phyloP scores from a whole-genome alignment of 1,140 invertebrate genomes.

The Caenorhabditis latens region DNA sequence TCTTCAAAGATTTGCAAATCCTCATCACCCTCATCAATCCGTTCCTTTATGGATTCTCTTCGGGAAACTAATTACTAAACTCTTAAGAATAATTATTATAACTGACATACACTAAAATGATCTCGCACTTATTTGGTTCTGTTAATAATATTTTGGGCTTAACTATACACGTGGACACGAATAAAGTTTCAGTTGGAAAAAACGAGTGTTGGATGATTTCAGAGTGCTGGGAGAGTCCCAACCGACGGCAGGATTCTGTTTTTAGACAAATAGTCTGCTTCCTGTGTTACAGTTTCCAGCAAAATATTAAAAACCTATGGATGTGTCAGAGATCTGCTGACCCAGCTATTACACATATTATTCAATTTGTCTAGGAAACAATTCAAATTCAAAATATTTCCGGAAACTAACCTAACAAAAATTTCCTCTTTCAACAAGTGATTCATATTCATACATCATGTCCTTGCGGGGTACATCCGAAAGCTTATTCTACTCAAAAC shows the following conservation, averaged over 20 bases:
- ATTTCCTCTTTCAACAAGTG: background rate
- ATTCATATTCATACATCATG: background rate
- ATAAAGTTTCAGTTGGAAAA: too few species aligned
- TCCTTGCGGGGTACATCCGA: background rate
- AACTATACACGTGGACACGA: too few species aligned
- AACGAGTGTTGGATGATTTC: too few species aligned
- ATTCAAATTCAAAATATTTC: background rate
- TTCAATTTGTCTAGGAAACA: background rate
- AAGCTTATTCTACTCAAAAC: background rate
- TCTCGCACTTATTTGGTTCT: too few species aligned
- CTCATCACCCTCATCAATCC: conserved; percentile 76
- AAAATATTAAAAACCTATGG: too few species aligned
- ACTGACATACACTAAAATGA: too few species aligned
- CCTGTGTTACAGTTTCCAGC: too few species aligned
- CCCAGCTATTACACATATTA: background rate
- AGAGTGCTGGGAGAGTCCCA: too few species aligned
- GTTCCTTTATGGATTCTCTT: conserved; percentile 71
- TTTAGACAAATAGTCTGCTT: too few species aligned
- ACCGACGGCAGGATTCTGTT: too few species aligned
- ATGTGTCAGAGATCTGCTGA: too few species aligned
- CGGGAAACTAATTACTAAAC: conserved; percentile 4
- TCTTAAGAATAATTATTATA: background rate
- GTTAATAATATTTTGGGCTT: too few species aligned
- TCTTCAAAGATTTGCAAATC: conserved; percentile 77
- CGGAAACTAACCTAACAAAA: background rate